A percentile compares a stretch with the other conserved stretches of the same genome.
phyloP scores from a whole-genome alignment of 1,140 invertebrate species.

The Drosophila willistoni region DNA sequence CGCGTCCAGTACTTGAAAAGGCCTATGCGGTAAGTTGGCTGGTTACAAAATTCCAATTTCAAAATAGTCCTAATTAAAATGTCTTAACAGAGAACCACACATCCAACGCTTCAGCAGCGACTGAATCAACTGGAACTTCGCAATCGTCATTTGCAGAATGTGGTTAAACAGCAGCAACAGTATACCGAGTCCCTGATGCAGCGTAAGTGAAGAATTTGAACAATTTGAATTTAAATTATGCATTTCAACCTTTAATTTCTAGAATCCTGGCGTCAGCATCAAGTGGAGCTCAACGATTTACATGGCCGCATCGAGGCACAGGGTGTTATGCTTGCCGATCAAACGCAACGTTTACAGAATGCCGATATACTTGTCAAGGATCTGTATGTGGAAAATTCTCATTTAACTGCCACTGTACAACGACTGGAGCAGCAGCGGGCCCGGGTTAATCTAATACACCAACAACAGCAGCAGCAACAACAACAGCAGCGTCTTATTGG shows the following conservation, averaged over 20 bases:
- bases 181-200: conserved; percentile 87
- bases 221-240: not conserved
- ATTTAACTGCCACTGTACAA: conserved; percentile 87
- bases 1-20: conserved; percentile 77
- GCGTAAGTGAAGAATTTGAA: conserved; percentile 84
- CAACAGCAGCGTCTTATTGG: conserved; percentile 56
- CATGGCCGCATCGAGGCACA: conserved; percentile 85
- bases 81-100: conserved; percentile 67
- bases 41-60: not conserved
- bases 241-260: not conserved
- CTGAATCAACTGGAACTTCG: conserved; percentile 85
- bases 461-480: conserved; percentile 65
- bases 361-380: conserved; percentile 90
- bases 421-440: conserved; percentile 85
- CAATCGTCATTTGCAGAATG: conserved; percentile 86
- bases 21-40: conserved; percentile 78
- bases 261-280: conserved; percentile 87
- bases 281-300: conserved; percentile 85
- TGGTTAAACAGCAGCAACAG: conserved; percentile 87
- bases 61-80: not conserved
- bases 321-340: conserved; percentile 86
- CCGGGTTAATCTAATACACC: conserved; percentile 75
- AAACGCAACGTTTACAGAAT: conserved; percentile 87
- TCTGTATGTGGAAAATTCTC: conserved; percentile 91
- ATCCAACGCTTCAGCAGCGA: conserved; percentile 80